phyloP scores from a whole-genome alignment of 2,113 vertebrate genomes.

The Pardalotus punctatus region DNA sequence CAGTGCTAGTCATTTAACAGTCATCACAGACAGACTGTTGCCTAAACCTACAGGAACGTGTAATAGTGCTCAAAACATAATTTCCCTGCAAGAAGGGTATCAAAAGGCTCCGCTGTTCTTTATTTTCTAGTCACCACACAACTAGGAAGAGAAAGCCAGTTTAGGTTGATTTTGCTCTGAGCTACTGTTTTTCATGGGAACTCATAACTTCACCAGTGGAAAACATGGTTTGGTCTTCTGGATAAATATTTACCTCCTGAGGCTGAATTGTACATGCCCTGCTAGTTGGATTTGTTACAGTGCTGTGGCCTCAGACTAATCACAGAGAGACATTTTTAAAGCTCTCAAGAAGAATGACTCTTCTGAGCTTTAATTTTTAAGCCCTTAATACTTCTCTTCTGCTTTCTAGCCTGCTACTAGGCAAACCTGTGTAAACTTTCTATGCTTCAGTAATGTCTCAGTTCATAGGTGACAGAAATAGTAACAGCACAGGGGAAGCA shows the following conservation, averaged over 20 bases:
- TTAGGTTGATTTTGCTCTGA: neutral
- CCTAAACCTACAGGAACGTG: neutral
- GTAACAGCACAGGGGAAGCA: neutral
- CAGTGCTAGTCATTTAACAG: neutral
- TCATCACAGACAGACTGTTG: neutral
- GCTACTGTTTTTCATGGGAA: neutral
- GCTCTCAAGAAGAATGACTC: neutral
- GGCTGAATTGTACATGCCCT: neutral
- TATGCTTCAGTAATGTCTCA: neutral
- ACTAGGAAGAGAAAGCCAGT: neutral
- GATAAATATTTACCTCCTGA: neutral
- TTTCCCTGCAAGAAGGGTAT: neutral
- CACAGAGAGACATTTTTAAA: neutral
- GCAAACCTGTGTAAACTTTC: neutral
- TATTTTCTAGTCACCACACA: neutral
- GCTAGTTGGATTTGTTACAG: neutral
- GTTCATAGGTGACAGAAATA: neutral
- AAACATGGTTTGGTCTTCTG: neutral
- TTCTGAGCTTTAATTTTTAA: constrained; percentile 2
- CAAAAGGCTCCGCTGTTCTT: neutral
- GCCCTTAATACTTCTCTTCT: neutral
- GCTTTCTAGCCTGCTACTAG: neutral
- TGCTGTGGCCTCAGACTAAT: neutral
- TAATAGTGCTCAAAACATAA: neutral
- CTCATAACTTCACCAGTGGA: neutral